Percentiles rank a stretch among this genome's conserved stretches.
phyloP scores from a whole-genome alignment of 2,113 vertebrate genomes.

The Motacilla alba region DNA sequence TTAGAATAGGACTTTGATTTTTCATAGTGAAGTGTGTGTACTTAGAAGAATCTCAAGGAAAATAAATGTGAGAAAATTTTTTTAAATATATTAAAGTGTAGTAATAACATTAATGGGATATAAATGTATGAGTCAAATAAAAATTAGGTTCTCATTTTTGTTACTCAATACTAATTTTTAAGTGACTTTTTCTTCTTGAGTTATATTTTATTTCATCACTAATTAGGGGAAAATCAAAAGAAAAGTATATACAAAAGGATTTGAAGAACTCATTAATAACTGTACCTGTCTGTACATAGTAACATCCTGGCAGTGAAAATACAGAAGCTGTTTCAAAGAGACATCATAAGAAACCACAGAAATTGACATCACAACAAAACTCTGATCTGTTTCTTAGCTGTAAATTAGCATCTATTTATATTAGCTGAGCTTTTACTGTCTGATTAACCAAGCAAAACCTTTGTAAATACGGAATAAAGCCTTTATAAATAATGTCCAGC shows the following conservation, averaged over 20 bases:
- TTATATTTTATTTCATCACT: not conserved
- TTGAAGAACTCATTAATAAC: not conserved
- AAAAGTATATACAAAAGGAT: not conserved
- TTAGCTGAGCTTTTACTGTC: not conserved
- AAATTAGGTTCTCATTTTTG: not conserved
- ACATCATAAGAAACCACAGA: not conserved
- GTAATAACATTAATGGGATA: not conserved
- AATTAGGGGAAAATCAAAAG: not conserved
- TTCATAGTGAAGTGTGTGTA: not conserved
- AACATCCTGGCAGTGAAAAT: not conserved
- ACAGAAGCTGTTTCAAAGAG: not conserved
- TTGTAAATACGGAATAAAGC: not conserved
- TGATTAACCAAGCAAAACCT: not conserved
- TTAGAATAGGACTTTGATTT: not conserved
- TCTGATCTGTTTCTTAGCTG: not conserved
- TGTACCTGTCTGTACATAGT: not conserved
- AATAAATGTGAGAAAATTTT: accelerated
- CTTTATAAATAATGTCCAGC: not conserved
- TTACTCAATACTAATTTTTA: not conserved
- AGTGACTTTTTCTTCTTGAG: not conserved
- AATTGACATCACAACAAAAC: not conserved
- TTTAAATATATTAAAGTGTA: not conserved
- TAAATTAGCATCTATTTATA: not conserved
- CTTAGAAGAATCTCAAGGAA: not conserved
- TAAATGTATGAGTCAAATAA: not conserved